These are phyloP conservation scores for Setophaga coronata DNA, from an alignment of 2,113 vertebrate species.

Conservation along the genomic window DNA sequence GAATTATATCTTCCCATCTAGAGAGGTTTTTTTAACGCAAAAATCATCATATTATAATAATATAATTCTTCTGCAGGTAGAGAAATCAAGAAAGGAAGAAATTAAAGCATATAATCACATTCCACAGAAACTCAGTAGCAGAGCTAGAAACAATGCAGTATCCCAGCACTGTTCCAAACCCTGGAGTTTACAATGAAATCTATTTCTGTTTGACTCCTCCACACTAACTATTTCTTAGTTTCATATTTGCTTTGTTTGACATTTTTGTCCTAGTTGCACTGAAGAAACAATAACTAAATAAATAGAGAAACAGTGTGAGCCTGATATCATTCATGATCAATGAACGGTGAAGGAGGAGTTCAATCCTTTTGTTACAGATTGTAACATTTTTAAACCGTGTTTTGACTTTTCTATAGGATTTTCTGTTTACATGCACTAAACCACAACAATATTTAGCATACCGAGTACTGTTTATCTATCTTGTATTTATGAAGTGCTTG, in stretches of 20 bases:
- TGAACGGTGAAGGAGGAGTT: not conserved
- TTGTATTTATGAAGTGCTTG: not conserved
- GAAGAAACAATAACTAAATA: not conserved
- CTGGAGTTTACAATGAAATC: not conserved
- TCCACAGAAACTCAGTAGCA: not conserved
- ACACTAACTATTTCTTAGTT: not conserved
- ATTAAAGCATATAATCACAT: not conserved
- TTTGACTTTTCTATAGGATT: not conserved
- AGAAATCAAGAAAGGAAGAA: not conserved
- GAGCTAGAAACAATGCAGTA: not conserved
- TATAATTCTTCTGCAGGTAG: not conserved
- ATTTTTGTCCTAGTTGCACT: not conserved
- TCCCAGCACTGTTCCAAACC: not conserved
- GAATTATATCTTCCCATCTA: not conserved
- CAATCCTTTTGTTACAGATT: not conserved
- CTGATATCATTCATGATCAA: not conserved
- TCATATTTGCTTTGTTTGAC: not conserved
- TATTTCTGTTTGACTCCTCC: not conserved
- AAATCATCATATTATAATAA: not conserved
- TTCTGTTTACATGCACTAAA: not conserved
- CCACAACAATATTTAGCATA: not conserved
- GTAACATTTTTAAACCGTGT: not conserved
- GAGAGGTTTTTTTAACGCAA: not conserved
- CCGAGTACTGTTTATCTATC: not conserved
- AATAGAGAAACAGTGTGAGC: not conserved